Conservation (phyloP, 2,888 invertebrate genomes). For the Caradrina kadenii region DNA sequence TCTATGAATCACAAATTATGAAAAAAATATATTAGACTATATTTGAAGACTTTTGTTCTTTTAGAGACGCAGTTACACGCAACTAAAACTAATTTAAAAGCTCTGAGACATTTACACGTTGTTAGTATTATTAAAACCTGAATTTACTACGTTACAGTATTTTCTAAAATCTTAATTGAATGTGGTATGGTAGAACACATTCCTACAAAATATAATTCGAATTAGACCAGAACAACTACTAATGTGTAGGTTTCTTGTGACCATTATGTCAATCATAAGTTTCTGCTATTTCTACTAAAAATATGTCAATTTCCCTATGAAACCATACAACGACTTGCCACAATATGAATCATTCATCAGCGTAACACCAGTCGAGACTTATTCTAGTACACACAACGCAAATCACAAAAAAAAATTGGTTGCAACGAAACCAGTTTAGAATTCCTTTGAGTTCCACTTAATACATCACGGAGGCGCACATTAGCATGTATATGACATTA, state of each 20-base stretch:
- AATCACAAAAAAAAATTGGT: constrained; percentile 8
- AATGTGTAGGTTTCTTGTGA: background rate
- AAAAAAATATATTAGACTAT: too few relatives aligned
- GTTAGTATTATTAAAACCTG: too few relatives aligned
- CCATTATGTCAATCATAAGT: background rate
- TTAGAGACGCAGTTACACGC: too few relatives aligned
- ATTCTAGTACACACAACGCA: constrained; percentile 10
- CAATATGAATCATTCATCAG: background rate
- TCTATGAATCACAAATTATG: too few relatives aligned
- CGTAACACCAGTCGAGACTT: constrained; percentile 1
- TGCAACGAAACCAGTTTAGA: constrained; percentile 53
- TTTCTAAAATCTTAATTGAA: background rate
- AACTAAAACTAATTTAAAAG: background rate
- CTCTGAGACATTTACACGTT: too few relatives aligned
- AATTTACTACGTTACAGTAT: too few relatives aligned
- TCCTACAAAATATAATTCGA: background rate
- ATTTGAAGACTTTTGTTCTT: too few relatives aligned
- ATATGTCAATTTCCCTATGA: too few relatives aligned
- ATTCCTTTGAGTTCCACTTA: constrained; percentile 64
- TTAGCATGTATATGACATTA: constrained; percentile 83
- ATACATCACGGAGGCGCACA: constrained; percentile 65
- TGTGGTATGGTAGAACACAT: background rate
- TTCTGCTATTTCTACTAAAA: too few relatives aligned
- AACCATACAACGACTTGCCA: too few relatives aligned
- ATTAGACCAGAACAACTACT: background rate